Conservation (phyloP, 1,140 invertebrate species). For the Cyclargus thomasi region DNA sequence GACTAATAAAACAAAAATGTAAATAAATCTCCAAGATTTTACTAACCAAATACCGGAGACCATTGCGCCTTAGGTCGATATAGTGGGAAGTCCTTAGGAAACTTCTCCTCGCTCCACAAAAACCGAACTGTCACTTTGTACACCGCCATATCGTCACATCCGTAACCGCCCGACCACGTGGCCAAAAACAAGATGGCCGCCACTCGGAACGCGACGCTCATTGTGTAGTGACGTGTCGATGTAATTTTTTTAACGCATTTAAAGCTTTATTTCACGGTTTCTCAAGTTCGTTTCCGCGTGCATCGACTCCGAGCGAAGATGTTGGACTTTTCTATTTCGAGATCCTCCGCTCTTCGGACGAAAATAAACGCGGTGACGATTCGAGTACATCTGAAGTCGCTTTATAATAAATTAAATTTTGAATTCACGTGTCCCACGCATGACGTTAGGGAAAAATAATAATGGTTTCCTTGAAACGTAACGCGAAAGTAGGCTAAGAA, state of each 20-base stretch:
- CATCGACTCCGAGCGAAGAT: conserved; percentile 44
- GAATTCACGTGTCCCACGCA: not conserved
- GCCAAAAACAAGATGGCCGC: conserved; percentile 58
- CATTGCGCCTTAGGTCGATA: conserved; percentile 92
- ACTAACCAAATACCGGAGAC: conserved; percentile 91
- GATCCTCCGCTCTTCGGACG: conserved; percentile 49
- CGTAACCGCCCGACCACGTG: conserved; percentile 29
- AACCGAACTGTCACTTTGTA: conserved; percentile 90
- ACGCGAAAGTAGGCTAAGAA: not conserved
- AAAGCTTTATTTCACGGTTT: conserved; percentile 29
- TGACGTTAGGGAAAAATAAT: not conserved
- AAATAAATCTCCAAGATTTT: too few species aligned
- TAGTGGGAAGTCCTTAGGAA: conserved; percentile 92
- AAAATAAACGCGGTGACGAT: conserved; percentile 66
- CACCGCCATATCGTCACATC: conserved; percentile 79
- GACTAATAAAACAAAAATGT: too few species aligned
- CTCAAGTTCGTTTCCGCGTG: conserved; percentile 37
- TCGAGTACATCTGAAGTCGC: conserved; percentile 34
- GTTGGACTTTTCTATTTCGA: conserved; percentile 70
- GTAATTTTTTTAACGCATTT: conserved; percentile 14
- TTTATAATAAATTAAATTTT: conserved; percentile 21
- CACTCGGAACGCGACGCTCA: conserved; percentile 40
- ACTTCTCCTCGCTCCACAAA: conserved; percentile 88
- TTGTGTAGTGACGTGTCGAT: conserved; percentile 34
- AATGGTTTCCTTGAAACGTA: not conserved